Conservation (phyloP, 2,797 vertebrate genomes). For the Catamblyrhynchus diadema region DNA sequence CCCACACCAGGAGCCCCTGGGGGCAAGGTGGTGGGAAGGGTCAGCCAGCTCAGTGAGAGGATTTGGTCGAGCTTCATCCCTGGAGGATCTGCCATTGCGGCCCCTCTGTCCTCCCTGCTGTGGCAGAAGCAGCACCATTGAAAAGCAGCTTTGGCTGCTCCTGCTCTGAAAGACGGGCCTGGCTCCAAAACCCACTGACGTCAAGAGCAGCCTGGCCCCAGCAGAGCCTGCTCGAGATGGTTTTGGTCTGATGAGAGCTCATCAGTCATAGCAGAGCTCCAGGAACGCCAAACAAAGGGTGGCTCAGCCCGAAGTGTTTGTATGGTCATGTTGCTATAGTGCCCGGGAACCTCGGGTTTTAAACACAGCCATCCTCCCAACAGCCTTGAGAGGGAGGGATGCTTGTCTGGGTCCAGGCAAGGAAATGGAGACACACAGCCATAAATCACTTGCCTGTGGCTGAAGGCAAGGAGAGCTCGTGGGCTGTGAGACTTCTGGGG, state of each 20-base stretch:
- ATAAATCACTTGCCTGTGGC: not conserved
- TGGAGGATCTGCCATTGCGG: not conserved
- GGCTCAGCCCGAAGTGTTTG: not conserved
- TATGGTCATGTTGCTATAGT: constrained; percentile 4
- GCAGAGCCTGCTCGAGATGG: not conserved
- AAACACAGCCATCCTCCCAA: not conserved
- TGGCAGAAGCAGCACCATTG: not conserved
- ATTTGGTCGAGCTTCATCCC: not conserved
- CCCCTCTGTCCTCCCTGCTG: fast-evolving
- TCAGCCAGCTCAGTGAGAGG: not conserved
- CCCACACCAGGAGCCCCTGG: not conserved
- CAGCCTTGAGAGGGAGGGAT: not conserved
- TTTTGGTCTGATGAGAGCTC: constrained; percentile 47
- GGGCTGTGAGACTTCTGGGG: not conserved
- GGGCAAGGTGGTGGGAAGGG: not conserved
- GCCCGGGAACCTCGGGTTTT: not conserved
- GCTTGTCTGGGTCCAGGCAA: not conserved
- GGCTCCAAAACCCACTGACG: constrained; percentile 22
- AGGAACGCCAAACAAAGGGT: constrained; percentile 38
- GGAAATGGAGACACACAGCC: not conserved
- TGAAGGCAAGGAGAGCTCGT: not conserved
- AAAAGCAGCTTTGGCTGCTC: constrained; percentile 13
- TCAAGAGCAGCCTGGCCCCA: constrained; percentile 14
- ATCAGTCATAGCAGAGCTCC: constrained; percentile 33
- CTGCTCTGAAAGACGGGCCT: constrained; percentile 11